Evolutionary conservation across 1,140 invertebrate species (phyloP), one percentile per base, ranked within the genome.

Genomic region (Maniola jurtina): DNA sequence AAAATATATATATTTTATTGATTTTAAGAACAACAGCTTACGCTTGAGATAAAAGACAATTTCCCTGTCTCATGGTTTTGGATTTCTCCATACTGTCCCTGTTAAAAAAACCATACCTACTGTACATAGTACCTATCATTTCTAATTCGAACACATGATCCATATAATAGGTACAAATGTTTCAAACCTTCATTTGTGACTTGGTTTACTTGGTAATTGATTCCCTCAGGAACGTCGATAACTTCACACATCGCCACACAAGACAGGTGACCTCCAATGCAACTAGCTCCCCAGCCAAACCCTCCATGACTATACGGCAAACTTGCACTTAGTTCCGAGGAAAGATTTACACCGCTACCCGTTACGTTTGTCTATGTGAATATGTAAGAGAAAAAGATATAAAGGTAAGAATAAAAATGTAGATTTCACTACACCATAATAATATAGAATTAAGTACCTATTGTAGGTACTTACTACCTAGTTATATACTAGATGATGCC

Each of bases 181-280:
- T n/a, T 35, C 16, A 66, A 68, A 88, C 85, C 88, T 83, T 84
- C 81, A 56, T 80, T 82, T 6, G 79, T 72, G 13, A 80, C 73
- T 6, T 86, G 83, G 62, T 81, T 79, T 62, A 45, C 13, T 13
- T 89, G 82, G 62, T 89, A 92, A 79, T 92, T 91, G 33, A 93
- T 91, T 67, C 91, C 93, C 67, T 94, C 92, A 9, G 93, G 92
- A 77, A 95, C 93, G 84, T 96, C 92, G 61, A 96, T 93, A 71
- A 96, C 91, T 92, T 97, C 94, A 90, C 96, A 95, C 25, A 97
- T 82, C 13, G 96, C 96, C 16, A 97, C 91, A 82, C 95, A 95
- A 34, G 95, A 95, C 36, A 96, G 86, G 63, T 95, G 92, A 16
- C 93, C 92, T 5, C 96, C 96, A 40, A 96, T 91, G 36, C 92